Conservation (phyloP, 1,140 invertebrate species). For the Geopemphigus sp. region DNA sequence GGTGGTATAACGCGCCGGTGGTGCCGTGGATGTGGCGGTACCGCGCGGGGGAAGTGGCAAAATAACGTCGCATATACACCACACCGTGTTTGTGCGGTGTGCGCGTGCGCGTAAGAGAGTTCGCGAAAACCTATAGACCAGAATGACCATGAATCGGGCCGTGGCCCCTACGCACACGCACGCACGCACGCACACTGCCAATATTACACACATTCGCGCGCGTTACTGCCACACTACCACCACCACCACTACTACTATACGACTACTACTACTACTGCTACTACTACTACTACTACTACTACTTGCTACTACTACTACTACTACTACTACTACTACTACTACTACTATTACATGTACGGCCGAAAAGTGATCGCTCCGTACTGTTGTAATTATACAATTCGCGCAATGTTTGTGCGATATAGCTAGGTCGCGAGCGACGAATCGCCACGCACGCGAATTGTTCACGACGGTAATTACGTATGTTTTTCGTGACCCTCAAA, state of each 20-base stretch:
- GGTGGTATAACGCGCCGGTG: neutral
- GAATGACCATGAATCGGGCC: conserved; percentile 42
- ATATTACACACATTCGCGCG: neutral
- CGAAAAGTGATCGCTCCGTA: too few species aligned
- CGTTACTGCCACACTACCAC: too few species aligned
- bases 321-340: neutral
- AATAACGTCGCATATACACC: neutral
- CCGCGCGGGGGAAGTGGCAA: conserved; percentile 7
- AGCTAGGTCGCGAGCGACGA: neutral
- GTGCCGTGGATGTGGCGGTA: neutral
- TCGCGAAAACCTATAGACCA: neutral
- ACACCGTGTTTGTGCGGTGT: neutral
- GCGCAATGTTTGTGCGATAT: neutral
- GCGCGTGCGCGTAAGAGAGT: neutral
- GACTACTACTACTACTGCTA: too few species aligned
- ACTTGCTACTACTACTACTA: neutral
- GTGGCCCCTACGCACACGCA: conserved; percentile 24
- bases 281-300: too few species aligned
- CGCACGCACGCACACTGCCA: neutral
- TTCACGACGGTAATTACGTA: neutral
- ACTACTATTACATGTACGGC: too few species aligned
- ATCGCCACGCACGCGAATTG: neutral
- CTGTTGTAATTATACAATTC: too few species aligned
- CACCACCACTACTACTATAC: neutral
- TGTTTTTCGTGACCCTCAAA: too few species aligned